Base-by-base conservation (phyloP, 2,113 vertebrate genomes). In the Toxotes jaculatrix region DNA sequence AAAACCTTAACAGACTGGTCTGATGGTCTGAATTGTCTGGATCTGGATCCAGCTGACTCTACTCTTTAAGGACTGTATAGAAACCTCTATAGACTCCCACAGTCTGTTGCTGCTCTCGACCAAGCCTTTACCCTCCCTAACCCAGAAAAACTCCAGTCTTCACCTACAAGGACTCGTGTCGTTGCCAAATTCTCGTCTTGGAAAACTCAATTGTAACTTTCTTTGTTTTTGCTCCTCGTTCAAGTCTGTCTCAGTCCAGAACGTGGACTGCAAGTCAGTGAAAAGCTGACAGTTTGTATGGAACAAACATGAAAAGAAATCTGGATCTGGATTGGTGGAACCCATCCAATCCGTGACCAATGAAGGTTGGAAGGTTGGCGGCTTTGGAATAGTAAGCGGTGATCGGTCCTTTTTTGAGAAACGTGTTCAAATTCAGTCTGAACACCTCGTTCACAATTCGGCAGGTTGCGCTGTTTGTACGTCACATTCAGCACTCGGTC, bases 141-240 rank as follows among this genome's bases (percentile, higher is more conserved):
- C 21, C 38, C 42, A 10, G 14, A 74, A 17, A 36, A 74, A 73
- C 80, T 36, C 23, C 14, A n/a, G 1, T 77, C 49, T 68, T 65
- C 62, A 36, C 40, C 66, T 17, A 42, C 38, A 7, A 80, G 13
- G 32, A 82, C 63, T 65, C 7, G 31, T 73, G 55, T 77, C 4
- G 62, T 83, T 81, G 88, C 87, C 88, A 90, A 79, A 91, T 40
- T 72, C n/a, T 73, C 74, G 73, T 61, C 53, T 40, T 55, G 42
- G 27, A 49, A 69, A 79, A 42, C 40, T 66, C 23, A 23, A n/a
- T 34, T 19, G 60, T 66, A 36, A 57, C 49, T 11, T 51, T 47
- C 17, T 62, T 70, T 70, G 9, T 38, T 73, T 69, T 65, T 45
- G 27, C 36, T 77, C 62, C 32, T 38, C 36, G 27, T 78, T 86